Evolutionary conservation across 2,113 vertebrate species (phyloP).

Genomic region (Corvus cornix): DNA sequence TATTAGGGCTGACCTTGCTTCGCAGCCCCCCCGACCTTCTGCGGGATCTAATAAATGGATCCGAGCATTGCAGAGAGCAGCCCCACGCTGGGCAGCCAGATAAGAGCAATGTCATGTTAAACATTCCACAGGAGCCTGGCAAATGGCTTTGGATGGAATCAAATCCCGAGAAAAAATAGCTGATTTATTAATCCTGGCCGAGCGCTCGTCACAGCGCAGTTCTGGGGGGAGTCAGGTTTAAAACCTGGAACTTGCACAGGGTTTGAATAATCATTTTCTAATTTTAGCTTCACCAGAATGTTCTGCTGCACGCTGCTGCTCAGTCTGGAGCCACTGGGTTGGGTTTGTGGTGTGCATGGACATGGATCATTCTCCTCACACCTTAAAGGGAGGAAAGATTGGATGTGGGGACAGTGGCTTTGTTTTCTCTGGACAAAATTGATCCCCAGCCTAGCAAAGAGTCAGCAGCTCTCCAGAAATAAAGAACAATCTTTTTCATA

Average conservation of each 20-base stretch:
- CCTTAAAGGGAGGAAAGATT: neutral
- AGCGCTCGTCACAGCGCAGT: neutral
- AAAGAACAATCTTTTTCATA: neutral
- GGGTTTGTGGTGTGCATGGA: neutral
- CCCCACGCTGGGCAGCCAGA: neutral
- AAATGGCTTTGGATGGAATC: neutral
- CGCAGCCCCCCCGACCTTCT: neutral
- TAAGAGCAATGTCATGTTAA: constrained; percentile 18
- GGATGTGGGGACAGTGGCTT: neutral
- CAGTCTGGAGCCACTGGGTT: neutral
- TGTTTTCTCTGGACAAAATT: neutral
- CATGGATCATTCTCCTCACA: neutral
- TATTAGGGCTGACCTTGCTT: constrained; percentile 31
- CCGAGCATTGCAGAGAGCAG: neutral
- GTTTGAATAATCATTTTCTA: constrained; percentile 21
- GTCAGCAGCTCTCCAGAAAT: neutral
- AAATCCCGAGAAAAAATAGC: constrained; percentile 17
- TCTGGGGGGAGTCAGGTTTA: neutral
- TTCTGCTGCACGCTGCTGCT: neutral
- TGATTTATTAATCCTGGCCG: constrained; percentile 31
- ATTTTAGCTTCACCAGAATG: constrained; percentile 4
- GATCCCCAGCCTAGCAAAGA: neutral
- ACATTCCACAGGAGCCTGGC: constrained; percentile 15
- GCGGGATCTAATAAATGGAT: constrained; percentile 24
- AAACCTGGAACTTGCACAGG: neutral